Percentiles rank a stretch among this genome's conserved stretches.
Conservation (phyloP, 2,888 invertebrate genomes). For the Dynastes tityus region DNA sequence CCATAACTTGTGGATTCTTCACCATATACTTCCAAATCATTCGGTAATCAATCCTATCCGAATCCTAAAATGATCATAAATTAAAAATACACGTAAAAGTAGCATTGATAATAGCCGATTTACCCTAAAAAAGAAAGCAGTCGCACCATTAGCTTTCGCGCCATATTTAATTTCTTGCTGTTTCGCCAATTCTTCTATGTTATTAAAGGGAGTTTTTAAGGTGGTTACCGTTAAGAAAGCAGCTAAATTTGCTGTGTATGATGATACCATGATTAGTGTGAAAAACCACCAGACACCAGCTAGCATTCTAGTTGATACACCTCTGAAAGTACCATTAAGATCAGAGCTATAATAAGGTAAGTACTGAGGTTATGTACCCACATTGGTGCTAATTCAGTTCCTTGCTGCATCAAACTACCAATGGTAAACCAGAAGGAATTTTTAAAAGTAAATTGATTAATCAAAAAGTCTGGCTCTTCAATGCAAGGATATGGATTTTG, state of each 20-base stretch:
- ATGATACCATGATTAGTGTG: constrained; percentile 87
- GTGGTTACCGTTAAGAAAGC: constrained; percentile 91
- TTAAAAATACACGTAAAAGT: not conserved
- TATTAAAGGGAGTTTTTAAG: constrained; percentile 80
- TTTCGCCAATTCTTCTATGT: constrained; percentile 87
- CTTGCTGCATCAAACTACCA: constrained; percentile 89
- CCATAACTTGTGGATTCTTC: constrained; percentile 74
- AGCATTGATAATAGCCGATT: not conserved
- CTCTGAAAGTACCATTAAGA: constrained; percentile 72
- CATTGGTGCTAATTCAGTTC: constrained; percentile 91
- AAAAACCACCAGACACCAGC: constrained; percentile 94
- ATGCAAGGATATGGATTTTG: constrained; percentile 90
- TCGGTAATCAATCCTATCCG: constrained; percentile 83
- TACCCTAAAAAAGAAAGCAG: constrained; percentile 91
- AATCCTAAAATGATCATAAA: constrained; percentile 75
- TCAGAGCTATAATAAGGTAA: not conserved
- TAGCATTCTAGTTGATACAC: constrained; percentile 89
- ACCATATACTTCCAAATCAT: constrained; percentile 88
- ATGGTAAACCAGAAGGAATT: constrained; percentile 93
- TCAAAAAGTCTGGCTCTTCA: constrained; percentile 86
- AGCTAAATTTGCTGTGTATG: constrained; percentile 93
- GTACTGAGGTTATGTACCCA: constrained; percentile 67
- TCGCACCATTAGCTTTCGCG: constrained; percentile 88
- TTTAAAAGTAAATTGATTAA: constrained; percentile 87
- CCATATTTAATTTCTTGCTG: constrained; percentile 91